Conservation (phyloP, 1,140 invertebrate species). For the Philaenus spumarius region DNA sequence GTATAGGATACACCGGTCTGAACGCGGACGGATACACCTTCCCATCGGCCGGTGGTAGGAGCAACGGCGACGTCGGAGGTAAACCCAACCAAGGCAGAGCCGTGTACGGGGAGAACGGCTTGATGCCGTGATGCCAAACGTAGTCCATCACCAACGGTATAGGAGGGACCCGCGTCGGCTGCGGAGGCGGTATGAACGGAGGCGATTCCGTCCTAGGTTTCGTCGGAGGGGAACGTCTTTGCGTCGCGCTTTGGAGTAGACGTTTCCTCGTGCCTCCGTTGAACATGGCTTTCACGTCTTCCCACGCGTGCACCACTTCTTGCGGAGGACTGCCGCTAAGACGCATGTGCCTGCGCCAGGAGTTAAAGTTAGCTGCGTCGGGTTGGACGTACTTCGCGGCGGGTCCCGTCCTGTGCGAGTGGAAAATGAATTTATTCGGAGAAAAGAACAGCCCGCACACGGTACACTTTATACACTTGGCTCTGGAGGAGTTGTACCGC, state of each 20-base stretch:
- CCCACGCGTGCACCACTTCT: slow-evolving; percentile 51
- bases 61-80: slow-evolving; percentile 17
- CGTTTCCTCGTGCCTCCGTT: slow-evolving; percentile 93
- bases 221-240: slow-evolving; percentile 8
- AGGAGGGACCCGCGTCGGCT: slow-evolving; percentile 47
- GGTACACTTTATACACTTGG: slow-evolving; percentile 93
- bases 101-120: slow-evolving; percentile 9
- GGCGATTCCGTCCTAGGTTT: slow-evolving; percentile 9
- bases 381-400: slow-evolving; percentile 88
- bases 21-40: slow-evolving; percentile 29
- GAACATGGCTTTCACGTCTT: slow-evolving; percentile 96
- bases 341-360: slow-evolving; percentile 92
- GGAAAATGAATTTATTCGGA: slow-evolving; percentile 98
- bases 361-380: slow-evolving; percentile 96
- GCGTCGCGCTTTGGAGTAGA: slow-evolving; percentile 47
- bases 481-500: slow-evolving; percentile 81
- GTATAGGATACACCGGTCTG: slow-evolving; percentile 26
- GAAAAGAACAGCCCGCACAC: slow-evolving; percentile 92
- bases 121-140: slow-evolving; percentile 44
- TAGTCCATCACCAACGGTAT: slow-evolving; percentile 57
- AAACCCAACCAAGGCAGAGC: slow-evolving; percentile 22
- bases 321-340: slow-evolving; percentile 71
- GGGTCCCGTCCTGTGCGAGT: slow-evolving; percentile 81
- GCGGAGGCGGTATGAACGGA: slow-evolving; percentile 32
- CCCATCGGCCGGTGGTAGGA: slow-evolving; percentile 8